Evolutionary conservation across 2,888 invertebrate genomes (phyloP).

Genomic region (Noctua comes): DNA sequence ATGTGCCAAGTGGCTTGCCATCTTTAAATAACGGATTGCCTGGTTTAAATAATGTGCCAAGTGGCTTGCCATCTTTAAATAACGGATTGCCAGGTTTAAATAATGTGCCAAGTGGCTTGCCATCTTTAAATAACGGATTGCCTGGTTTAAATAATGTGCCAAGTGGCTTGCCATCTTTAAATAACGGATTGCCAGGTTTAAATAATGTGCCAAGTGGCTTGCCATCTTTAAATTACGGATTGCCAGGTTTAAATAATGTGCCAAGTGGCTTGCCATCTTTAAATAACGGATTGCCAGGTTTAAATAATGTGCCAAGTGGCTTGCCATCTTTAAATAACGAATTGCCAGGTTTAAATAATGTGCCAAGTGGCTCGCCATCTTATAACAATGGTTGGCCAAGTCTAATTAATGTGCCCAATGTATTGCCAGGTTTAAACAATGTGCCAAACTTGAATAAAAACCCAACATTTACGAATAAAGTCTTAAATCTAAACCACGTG

Average conservation of each 20-base stretch:
- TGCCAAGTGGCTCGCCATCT: neutral
- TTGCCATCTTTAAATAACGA: neutral
- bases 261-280: neutral
- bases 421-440: neutral
- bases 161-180: neutral
- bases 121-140: neutral
- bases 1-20: neutral
- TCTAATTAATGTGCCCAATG: neutral
- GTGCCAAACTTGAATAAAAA: constrained; percentile 22
- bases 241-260: neutral
- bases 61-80: neutral
- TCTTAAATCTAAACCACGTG: constrained; percentile 15
- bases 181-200: neutral
- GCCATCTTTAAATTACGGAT: neutral
- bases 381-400: neutral
- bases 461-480: constrained; percentile 19
- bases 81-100: neutral
- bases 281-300: constrained; percentile 10
- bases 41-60: neutral
- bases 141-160: neutral
- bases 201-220: constrained; percentile 11
- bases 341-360: neutral
- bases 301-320: neutral
- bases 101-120: neutral
- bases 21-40: neutral